These are phyloP conservation scores for Portunus trituberculatus DNA, from an alignment of 1,140 invertebrate genomes.

Conservation along the genomic window DNA sequence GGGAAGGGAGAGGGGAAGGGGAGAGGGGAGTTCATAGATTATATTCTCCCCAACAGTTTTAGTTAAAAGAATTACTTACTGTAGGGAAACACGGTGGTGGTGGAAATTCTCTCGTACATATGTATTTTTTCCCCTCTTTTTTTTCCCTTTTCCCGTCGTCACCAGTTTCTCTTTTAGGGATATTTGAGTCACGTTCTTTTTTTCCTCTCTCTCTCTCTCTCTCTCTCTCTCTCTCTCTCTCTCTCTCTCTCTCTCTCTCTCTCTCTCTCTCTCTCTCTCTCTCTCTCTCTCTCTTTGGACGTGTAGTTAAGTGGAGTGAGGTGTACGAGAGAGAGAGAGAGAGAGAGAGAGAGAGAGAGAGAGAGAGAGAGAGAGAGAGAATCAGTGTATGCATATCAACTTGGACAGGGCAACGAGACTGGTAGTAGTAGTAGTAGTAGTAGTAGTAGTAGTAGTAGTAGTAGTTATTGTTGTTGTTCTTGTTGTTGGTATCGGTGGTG, in stretches of 20 bases:
- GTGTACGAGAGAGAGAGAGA: no score
- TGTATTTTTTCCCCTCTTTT: neutral
- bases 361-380: no score
- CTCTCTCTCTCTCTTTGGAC: constrained; percentile 5
- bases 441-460: no score
- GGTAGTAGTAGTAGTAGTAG: no score
- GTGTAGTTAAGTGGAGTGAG: no score
- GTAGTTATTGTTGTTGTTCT: no score
- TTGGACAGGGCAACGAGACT: no score
- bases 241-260: neutral
- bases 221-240: neutral
- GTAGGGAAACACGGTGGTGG: neutral
- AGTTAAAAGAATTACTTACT: neutral
- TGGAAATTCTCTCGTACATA: neutral
- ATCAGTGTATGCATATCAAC: no score
- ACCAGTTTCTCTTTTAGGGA: neutral
- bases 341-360: no score
- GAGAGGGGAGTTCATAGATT: neutral
- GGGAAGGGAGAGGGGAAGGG: neutral
- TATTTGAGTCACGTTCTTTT: neutral
- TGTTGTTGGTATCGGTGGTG: no score
- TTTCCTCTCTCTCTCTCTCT: neutral
- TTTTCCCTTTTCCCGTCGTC: neutral
- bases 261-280: neutral
- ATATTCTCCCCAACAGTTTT: neutral